Conservation (phyloP, 2,797 vertebrate species). For the Bovichtus variegatus region DNA sequence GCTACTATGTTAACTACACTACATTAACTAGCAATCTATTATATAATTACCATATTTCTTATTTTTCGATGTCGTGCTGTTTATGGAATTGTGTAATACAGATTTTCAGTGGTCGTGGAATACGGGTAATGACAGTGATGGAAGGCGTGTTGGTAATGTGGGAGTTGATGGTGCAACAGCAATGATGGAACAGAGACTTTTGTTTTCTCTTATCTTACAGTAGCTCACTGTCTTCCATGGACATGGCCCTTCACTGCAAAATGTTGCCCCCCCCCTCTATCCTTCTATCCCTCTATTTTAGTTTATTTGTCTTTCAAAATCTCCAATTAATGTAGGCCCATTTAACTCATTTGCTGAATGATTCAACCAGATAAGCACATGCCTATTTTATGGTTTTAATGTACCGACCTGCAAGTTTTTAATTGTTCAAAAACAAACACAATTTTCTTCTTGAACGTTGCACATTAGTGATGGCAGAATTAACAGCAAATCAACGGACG, state of each 20-base stretch:
- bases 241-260: neutral
- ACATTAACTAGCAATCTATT: conserved; percentile 16
- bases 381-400: conserved; percentile 3
- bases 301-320: too few relatives aligned
- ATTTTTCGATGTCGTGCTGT: conserved; percentile 16
- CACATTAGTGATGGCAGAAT: conserved; percentile 2
- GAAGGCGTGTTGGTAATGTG: conserved; percentile 8
- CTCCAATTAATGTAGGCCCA: too few relatives aligned
- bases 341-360: too few relatives aligned
- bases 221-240: too few relatives aligned
- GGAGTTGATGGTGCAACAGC: conserved; percentile 28
- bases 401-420: conserved; percentile 3
- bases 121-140: conserved; percentile 31
- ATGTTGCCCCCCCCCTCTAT: too few relatives aligned
- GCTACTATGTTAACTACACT: neutral
- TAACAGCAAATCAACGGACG: conserved; percentile 30
- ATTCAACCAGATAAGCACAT: conserved; percentile 2
- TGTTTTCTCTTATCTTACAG: too few relatives aligned
- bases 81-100: conserved; percentile 35
- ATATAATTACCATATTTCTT: neutral
- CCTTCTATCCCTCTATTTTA: too few relatives aligned
- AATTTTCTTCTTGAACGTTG: conserved; percentile 9
- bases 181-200: conserved; percentile 38
- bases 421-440: conserved; percentile 24
- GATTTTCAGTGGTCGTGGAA: conserved; percentile 14